Conservation (phyloP, 2,888 invertebrate genomes). For the Melipona beecheii region DNA sequence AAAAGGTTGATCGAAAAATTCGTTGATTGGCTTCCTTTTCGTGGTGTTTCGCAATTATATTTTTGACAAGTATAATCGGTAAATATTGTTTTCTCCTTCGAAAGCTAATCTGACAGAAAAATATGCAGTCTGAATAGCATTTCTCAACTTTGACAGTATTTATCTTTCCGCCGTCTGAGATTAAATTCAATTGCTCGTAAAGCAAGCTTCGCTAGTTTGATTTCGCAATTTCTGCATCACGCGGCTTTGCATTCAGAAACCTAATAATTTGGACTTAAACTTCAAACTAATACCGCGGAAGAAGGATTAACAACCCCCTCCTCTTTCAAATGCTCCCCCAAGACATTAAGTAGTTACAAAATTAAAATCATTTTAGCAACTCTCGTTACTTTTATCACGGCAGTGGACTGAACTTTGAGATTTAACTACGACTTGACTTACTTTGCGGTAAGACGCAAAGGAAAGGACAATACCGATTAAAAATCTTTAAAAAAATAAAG, state of each 20-base stretch:
- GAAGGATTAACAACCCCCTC: slow-evolving; percentile 21
- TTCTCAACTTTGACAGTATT: background rate
- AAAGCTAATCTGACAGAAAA: no score
- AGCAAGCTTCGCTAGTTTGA: background rate
- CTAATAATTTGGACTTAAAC: slow-evolving; percentile 29
- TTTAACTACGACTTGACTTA: no score
- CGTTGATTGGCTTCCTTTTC: no score
- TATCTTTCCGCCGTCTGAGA: background rate
- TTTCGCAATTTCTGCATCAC: slow-evolving; percentile 1
- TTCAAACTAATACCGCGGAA: slow-evolving; percentile 17
- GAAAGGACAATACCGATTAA: background rate
- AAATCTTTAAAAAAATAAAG: background rate
- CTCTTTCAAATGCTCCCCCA: background rate
- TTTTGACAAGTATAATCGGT: no score
- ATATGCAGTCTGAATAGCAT: background rate
- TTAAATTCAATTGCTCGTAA: background rate
- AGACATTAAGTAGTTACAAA: slow-evolving; percentile 1
- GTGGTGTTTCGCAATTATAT: no score
- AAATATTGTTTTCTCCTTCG: no score
- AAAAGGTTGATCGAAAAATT: no score
- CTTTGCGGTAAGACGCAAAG: background rate
- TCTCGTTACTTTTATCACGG: background rate
- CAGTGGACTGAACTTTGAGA: background rate
- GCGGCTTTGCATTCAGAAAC: background rate
- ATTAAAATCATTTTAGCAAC: slow-evolving; percentile 16